Percentiles rank a stretch among this genome's conserved stretches.
Evolutionary conservation across 2,797 vertebrate genomes (phyloP).

Genomic region (Pelodytes ibericus): DNA sequence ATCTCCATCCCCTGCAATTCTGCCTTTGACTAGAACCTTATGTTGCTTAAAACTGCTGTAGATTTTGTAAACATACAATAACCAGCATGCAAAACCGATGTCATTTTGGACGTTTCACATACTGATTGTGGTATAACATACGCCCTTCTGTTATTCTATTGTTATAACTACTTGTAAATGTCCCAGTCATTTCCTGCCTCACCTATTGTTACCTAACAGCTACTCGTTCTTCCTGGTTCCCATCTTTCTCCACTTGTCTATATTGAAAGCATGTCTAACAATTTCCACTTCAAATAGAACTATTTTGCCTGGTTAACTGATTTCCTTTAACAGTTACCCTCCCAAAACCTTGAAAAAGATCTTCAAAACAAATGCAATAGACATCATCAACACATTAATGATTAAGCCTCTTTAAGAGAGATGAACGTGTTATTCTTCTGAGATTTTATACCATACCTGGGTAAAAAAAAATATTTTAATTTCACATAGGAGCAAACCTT

Average conservation of each 20-base stretch:
- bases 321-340: background rate
- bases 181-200: conserved; percentile 1
- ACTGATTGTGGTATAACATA: background rate
- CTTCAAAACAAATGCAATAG: too few relatives aligned
- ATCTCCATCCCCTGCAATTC: too few relatives aligned
- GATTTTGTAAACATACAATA: too few relatives aligned
- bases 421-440: too few relatives aligned
- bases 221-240: background rate
- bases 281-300: background rate
- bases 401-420: too few relatives aligned
- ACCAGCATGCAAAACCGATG: too few relatives aligned
- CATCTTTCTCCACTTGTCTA: background rate
- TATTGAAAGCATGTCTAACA: background rate
- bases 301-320: background rate
- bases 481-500: too few relatives aligned
- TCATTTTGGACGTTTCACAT: background rate
- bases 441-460: too few relatives aligned
- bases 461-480: too few relatives aligned
- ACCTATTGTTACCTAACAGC: background rate
- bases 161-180: background rate
- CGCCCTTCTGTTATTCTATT: background rate
- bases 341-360: background rate
- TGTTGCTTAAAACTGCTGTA: too few relatives aligned
- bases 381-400: too few relatives aligned
- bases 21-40: too few relatives aligned